Evolutionary conservation across 2,797 vertebrate species (phyloP), one percentile per base, ranked within the genome.

Genomic region (Nannoperca obscura): DNA sequence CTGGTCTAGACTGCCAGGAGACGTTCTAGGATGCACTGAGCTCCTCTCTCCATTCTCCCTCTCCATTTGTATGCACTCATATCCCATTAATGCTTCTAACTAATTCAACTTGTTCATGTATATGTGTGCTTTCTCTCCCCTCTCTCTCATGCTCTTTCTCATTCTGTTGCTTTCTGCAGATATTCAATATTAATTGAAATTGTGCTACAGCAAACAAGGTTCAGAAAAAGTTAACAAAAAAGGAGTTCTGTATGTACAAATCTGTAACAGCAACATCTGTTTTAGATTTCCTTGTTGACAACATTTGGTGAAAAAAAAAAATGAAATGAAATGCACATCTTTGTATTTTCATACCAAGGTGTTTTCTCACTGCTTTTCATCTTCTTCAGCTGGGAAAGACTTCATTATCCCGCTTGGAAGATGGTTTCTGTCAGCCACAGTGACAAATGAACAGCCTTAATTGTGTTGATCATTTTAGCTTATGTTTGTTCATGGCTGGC

Each of bases 361-460:
- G 2, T 34, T 78, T 36, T 71, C 38, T 71, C 60, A 17, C 49
- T 22, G 30, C 30, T 54, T 85, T 76, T 50, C 64, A 77, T 83
- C 59, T 64, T 54, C 75, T 57, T 66, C 44, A 49, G 55, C 74
- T 50, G 36, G 53, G 34, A 73, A 62, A 83, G 61, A 60, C 70
- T 66, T 76, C n/a, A 85, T 81, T 71, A 75, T 61, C 71, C 55
- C 34, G 74, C 63, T 79, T 85, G 83, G 73, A 81, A 81, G 66
- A 72, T 32, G 14, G 52, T 54, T 54, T 74, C 61, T 82, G 75
- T 61, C 75, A 81, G 62, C 81, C 62, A 68, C 70, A 75, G 46
- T 82, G 80, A 87, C 65, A 81, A 90, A 89, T 82, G 81, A 90
- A 83, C 86, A 82, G 62, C 61, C 78, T 86, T 86, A 87, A 91